These are phyloP conservation scores for Phortica variegata DNA, from an alignment of 1,140 invertebrate genomes.

Conservation along the genomic window DNA sequence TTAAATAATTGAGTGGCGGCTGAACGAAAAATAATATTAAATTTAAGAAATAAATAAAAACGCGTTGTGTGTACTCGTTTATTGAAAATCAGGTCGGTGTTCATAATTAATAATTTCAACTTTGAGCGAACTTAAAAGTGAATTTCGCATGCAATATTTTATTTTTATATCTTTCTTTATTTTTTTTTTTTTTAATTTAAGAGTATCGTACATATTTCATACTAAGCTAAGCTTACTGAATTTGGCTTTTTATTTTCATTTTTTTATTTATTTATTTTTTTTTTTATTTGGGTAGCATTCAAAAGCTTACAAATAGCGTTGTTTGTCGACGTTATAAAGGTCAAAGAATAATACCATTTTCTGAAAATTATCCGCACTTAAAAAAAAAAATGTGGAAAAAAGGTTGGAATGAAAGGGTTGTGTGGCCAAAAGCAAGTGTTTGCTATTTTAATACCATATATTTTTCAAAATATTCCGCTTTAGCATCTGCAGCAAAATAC, in stretches of 20 bases:
- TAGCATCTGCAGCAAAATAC: too few relatives aligned
- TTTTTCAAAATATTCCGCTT: too few relatives aligned
- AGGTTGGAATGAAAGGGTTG: too few relatives aligned
- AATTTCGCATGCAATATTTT: background rate
- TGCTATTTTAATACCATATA: too few relatives aligned
- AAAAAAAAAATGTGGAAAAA: too few relatives aligned
- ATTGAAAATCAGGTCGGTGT: too few relatives aligned
- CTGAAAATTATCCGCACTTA: too few relatives aligned
- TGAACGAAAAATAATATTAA: background rate
- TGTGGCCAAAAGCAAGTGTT: too few relatives aligned
- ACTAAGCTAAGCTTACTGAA: background rate
- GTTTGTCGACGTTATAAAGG: background rate
- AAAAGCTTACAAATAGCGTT: background rate
- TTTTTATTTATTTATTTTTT: background rate
- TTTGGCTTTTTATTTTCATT: background rate
- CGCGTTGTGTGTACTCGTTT: too few relatives aligned
- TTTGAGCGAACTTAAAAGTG: too few relatives aligned
- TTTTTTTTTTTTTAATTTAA: background rate
- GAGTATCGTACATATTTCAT: background rate
- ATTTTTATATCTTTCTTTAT: background rate
- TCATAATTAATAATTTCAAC: too few relatives aligned
- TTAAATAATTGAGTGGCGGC: slow-evolving; percentile 28
- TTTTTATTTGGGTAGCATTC: background rate
- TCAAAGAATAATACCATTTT: background rate
- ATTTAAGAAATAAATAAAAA: background rate